Conservation (phyloP, 2,888 invertebrate species). For the Cordilura impudica region DNA sequence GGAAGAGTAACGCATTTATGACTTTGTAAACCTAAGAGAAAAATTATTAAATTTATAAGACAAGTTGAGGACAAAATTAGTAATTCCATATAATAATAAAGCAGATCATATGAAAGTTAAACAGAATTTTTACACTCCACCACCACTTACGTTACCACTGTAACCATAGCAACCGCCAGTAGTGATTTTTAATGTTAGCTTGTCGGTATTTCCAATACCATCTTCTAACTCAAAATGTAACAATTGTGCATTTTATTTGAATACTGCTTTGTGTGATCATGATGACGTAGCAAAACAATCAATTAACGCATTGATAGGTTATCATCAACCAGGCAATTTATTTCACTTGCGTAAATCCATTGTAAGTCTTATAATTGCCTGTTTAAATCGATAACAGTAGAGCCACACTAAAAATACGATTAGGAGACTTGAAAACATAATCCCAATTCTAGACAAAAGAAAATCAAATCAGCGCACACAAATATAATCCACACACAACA, state of each 20-base stretch:
- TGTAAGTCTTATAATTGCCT: slow-evolving; percentile 59
- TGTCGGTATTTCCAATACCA: neutral
- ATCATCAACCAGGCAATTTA: slow-evolving; percentile 64
- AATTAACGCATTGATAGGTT: slow-evolving; percentile 64
- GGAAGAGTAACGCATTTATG: no score
- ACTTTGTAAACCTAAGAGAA: no score
- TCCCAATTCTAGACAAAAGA: slow-evolving; percentile 9
- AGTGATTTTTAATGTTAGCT: neutral
- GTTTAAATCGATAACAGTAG: slow-evolving; percentile 26
- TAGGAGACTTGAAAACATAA: neutral
- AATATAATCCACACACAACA: neutral
- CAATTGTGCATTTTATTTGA: slow-evolving; percentile 15
- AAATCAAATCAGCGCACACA: neutral
- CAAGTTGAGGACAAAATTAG: no score
- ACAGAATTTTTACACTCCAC: no score
- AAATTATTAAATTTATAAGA: no score
- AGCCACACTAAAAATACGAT: neutral
- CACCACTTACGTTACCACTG: neutral
- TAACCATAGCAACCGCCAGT: neutral
- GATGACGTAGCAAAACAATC: slow-evolving; percentile 64
- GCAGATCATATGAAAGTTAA: no score
- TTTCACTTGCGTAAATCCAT: slow-evolving; percentile 62
- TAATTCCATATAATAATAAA: no score
- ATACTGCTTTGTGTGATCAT: slow-evolving; percentile 47
- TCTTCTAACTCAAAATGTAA: neutral